Evolutionary conservation across 2,888 invertebrate genomes (phyloP).

Genomic region (Apodemia zela): DNA sequence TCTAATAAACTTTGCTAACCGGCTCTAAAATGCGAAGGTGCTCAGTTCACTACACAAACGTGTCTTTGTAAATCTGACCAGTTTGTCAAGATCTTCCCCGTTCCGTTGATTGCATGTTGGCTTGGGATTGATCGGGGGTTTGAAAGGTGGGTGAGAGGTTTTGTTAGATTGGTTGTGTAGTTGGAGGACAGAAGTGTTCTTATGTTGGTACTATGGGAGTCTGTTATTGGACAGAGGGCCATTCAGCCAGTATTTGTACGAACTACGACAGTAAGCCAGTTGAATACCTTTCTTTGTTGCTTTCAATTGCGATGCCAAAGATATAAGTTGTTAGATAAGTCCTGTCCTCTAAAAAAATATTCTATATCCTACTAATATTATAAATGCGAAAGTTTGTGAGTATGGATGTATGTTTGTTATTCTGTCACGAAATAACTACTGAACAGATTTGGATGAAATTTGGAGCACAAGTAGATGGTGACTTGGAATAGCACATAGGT

Average conservation of each 20-base stretch:
- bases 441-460: too few species aligned
- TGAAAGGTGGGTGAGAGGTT: slow-evolving; percentile 35
- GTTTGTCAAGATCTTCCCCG: slow-evolving; percentile 50
- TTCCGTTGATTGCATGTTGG: slow-evolving; percentile 39
- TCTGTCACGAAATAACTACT: too few species aligned
- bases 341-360: neutral
- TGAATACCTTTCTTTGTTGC: slow-evolving; percentile 62
- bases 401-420: too few species aligned
- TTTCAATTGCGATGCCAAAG: slow-evolving; percentile 24
- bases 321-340: neutral
- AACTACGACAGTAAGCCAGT: slow-evolving; percentile 56
- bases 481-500: too few species aligned
- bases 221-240: slow-evolving; percentile 71
- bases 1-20: slow-evolving; percentile 50
- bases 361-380: too few species aligned
- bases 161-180: slow-evolving; percentile 48
- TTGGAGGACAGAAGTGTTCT: slow-evolving; percentile 69
- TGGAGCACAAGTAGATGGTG: too few species aligned
- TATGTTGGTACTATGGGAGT: slow-evolving; percentile 70
- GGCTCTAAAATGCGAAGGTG: slow-evolving; percentile 71
- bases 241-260: slow-evolving; percentile 46
- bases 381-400: too few species aligned
- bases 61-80: slow-evolving; percentile 68
- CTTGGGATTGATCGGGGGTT: slow-evolving; percentile 38
- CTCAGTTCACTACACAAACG: slow-evolving; percentile 68